phyloP scores from a whole-genome alignment of 2,888 invertebrate species.

The Gonocerus acuteangulatus region DNA sequence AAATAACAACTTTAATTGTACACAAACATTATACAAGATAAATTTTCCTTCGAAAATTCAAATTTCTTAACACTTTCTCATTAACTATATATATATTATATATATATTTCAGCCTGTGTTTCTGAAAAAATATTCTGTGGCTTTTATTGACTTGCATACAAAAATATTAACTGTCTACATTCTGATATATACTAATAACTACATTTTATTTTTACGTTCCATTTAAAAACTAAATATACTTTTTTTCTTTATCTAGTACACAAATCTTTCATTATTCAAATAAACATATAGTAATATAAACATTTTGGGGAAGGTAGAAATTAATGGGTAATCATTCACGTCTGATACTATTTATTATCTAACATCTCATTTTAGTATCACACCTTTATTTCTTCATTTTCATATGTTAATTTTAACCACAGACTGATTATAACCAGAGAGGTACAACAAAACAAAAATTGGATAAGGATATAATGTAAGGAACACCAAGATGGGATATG shows the following conservation, averaged over 20 bases:
- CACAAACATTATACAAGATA: constrained; percentile 34
- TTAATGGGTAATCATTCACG: background rate
- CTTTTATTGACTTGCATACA: constrained; percentile 30
- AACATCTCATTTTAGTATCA: background rate
- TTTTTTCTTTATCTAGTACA: constrained; percentile 12
- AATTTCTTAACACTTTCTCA: constrained; percentile 15
- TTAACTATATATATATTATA: constrained; percentile 4
- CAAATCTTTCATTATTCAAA: constrained; percentile 11
- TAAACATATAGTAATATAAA: constrained; percentile 11
- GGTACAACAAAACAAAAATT: background rate
- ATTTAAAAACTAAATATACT: constrained; percentile 22
- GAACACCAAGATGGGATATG: too few relatives aligned
- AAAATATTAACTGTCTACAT: constrained; percentile 34
- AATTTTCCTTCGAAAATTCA: constrained; percentile 19
- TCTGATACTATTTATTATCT: too few relatives aligned
- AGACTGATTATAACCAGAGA: background rate
- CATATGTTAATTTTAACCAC: background rate
- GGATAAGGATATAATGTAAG: background rate
- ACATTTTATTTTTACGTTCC: constrained; percentile 27
- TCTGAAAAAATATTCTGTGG: constrained; percentile 27
- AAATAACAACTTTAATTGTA: constrained; percentile 34
- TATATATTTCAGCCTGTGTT: constrained; percentile 18
- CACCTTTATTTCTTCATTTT: background rate
- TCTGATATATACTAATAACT: constrained; percentile 30
- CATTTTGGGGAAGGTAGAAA: background rate